A percentile compares a stretch with the other conserved stretches of the same genome.
Evolutionary conservation across 2,888 invertebrate species (phyloP).

Genomic region (Phortica magna): DNA sequence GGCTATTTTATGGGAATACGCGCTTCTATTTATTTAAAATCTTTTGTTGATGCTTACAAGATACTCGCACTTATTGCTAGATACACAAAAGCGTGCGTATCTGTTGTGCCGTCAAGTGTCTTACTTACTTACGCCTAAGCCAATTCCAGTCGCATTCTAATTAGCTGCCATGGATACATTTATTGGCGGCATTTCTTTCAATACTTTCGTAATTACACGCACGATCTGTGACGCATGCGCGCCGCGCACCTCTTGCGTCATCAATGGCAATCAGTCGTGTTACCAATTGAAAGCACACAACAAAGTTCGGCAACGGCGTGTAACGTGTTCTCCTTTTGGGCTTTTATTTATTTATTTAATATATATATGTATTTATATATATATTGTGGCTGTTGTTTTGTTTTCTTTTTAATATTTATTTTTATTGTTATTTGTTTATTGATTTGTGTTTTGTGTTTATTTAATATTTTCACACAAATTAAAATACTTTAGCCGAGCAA

Average conservation of each 20-base stretch:
- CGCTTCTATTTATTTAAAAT: conserved; percentile 32
- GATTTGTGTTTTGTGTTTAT: conserved; percentile 65
- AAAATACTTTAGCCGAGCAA: conserved; percentile 56
- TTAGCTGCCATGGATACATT: conserved; percentile 54
- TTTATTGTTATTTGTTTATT: conserved; percentile 62
- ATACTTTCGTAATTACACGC: conserved; percentile 57
- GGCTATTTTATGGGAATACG: neutral
- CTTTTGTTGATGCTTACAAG: conserved; percentile 27
- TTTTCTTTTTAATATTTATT: conserved; percentile 60
- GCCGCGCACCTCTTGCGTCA: neutral
- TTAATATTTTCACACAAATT: conserved; percentile 72
- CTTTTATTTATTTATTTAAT: neutral
- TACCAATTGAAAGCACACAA: neutral
- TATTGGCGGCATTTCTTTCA: neutral
- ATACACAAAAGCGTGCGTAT: neutral
- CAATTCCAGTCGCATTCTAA: conserved; percentile 52
- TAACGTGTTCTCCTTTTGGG: neutral
- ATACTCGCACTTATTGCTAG: neutral
- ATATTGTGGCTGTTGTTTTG: conserved; percentile 36
- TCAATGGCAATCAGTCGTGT: neutral
- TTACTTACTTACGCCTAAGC: conserved; percentile 51
- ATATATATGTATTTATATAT: conserved; percentile 2
- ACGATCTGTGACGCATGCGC: conserved; percentile 63
- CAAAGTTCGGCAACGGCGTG: too few species aligned
- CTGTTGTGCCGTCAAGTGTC: neutral